Evolutionary conservation across 23 tunicate genomes (phyloP), one percentile per base, ranked within the genome.

Genomic region (Corella eumyota): DNA sequence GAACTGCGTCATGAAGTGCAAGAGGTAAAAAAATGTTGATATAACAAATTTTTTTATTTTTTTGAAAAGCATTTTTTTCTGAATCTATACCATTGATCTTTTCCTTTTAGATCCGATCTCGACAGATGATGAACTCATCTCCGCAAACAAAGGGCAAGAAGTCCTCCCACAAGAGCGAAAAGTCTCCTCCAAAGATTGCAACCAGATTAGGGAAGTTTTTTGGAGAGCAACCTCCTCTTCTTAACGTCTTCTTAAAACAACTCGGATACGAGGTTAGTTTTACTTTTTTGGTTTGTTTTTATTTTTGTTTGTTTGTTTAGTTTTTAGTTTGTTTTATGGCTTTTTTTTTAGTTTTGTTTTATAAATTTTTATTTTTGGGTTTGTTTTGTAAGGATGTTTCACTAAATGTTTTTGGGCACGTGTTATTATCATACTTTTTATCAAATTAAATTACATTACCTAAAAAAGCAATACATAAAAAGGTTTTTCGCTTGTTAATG

Each of bases 231-330:
- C 72, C 74, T 2, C 82, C 96, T 13, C 49, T 87, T 6, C 70
- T 88, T 20, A 67, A 46, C 36, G 30, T 88, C 13, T 88, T 88
- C 61, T 50, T 88, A 5, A 78, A 83, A 44, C 67, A 70, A 32
- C 71, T 88, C 30, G 96, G 96, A 2, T 88, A 88, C 56, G 96
- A 88, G 82, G 96, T 88, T 33, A 23, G 57, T 30, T 2, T 20
- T 53, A 23, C 11, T 44, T 11, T 15, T 11, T 44, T 15, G 11
- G 11, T n/a, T n/a, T n/a, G n/a, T n/a, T n/a, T n/a, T n/a, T n/a
- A n/a, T n/a, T n/a, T n/a, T 11, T 44, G 48, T 44, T 15, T 11
- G 15, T 44, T 44, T 11, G 15, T 15, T 44, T 44, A n/a, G n/a
- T n/a, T n/a, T n/a, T n/a, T n/a, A n/a, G n/a, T n/a, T n/a, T n/a